Percentiles rank a stretch among this genome's conserved stretches.
phyloP scores from a whole-genome alignment of 2,888 invertebrate species.

The Dynastes hyllus region DNA sequence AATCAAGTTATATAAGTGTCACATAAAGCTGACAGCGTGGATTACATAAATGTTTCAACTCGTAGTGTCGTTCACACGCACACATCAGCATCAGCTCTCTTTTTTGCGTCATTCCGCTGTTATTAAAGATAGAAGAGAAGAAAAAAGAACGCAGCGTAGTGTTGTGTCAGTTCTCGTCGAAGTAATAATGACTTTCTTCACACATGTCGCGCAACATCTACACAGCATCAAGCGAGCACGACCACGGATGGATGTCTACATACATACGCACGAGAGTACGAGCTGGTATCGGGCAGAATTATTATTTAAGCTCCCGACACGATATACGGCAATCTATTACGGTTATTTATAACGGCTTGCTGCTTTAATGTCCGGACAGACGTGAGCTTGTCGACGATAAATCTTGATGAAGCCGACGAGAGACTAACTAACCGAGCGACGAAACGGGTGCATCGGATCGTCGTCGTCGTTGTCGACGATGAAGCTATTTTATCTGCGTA shows the following conservation, averaged over 20 bases:
- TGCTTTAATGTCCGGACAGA: constrained; percentile 49
- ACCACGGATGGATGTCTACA: background rate
- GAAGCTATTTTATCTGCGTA: background rate
- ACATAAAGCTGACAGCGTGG: constrained; percentile 1
- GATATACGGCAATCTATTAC: constrained; percentile 44
- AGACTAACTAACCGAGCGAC: constrained; percentile 37
- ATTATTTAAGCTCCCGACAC: constrained; percentile 39
- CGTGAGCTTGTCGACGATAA: constrained; percentile 47
- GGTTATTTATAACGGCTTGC: constrained; percentile 43
- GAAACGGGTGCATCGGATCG: constrained; percentile 17
- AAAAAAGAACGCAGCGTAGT: background rate
- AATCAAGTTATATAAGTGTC: background rate
- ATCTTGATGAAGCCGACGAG: constrained; percentile 45
- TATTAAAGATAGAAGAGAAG: background rate
- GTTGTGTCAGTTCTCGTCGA: background rate
- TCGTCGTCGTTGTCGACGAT: constrained; percentile 4
- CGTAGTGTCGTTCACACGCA: background rate
- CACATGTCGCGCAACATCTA: constrained; percentile 39
- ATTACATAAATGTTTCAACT: constrained; percentile 13
- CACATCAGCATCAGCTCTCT: background rate
- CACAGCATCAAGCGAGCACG: background rate
- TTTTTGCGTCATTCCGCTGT: background rate
- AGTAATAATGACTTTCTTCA: constrained; percentile 40
- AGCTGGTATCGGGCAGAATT: constrained; percentile 1
- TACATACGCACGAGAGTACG: background rate